These are phyloP conservation scores for Colostygia pectinataria DNA, from an alignment of 2,888 invertebrate species.

Conservation along the genomic window DNA sequence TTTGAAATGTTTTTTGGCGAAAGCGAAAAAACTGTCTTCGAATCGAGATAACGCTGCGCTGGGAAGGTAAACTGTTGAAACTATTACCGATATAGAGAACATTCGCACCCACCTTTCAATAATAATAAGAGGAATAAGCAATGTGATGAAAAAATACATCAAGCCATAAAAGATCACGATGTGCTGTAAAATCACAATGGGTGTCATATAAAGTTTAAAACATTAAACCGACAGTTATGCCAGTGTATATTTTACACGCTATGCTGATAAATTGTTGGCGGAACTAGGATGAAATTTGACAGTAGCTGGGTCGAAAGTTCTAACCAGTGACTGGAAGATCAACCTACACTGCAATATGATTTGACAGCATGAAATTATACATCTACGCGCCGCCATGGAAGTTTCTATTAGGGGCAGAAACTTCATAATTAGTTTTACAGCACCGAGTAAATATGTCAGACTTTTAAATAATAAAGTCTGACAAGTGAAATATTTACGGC, in stretches of 20 bases:
- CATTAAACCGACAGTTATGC: slow-evolving; percentile 47
- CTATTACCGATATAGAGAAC: too few species aligned
- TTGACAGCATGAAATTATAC: slow-evolving; percentile 62
- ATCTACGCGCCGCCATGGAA: slow-evolving; percentile 30
- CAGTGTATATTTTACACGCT: slow-evolving; percentile 35
- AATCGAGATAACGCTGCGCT: too few species aligned
- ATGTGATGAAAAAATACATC: slow-evolving; percentile 19
- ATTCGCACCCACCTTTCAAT: too few species aligned
- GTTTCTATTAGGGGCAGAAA: slow-evolving; percentile 29
- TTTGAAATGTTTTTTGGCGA: too few species aligned
- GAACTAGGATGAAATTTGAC: slow-evolving; percentile 51
- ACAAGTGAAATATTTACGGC: slow-evolving; percentile 14
- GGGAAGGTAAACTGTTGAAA: too few species aligned
- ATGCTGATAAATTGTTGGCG: slow-evolving; percentile 49
- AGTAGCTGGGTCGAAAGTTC: slow-evolving; percentile 46
- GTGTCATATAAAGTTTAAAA: slow-evolving; percentile 49
- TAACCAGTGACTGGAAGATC: slow-evolving; percentile 43
- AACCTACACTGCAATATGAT: slow-evolving; percentile 43
- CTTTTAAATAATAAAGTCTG: slow-evolving; percentile 12
- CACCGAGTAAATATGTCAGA: slow-evolving; percentile 17
- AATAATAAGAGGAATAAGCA: neutral
- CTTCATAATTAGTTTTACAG: slow-evolving; percentile 33
- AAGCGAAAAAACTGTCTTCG: too few species aligned
- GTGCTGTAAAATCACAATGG: slow-evolving; percentile 47
- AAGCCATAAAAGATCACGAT: slow-evolving; percentile 39